Evolutionary conservation across 2,888 invertebrate genomes (phyloP), one percentile per base, ranked within the genome.

Genomic region (Caenorhabditis imperialis): DNA sequence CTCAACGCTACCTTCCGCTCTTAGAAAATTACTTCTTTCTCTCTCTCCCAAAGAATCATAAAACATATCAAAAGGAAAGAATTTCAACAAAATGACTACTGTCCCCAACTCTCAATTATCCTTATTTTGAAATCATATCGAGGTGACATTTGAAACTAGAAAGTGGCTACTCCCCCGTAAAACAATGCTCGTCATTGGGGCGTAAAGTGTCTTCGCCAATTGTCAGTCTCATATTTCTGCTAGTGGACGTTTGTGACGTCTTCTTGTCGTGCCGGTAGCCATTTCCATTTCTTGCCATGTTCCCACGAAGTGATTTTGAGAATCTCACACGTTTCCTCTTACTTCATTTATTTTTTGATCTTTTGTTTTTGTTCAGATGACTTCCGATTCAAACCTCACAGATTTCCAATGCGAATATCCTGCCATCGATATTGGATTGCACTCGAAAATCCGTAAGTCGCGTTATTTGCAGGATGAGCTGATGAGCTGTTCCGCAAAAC

Each of bases 371-470:
- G 22, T 33, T 25, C 23, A 67, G 51, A 72, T 72, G 72, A 72
- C 30, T 47, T 23, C 20, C 25, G 60, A 73, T 48, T 35, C 54
- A 7, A 75, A 75, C 37, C 22, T 63, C 7, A 69, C 74, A 40
- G 74, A 75, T 23, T 51, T 58, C 14, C 57, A 63, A 50, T 75
- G 74, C 54, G 74, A 75, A 20, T 75, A 75, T 20, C 74, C 74
- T 8, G 45, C 69, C 4, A 51, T 75, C 25, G 69, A 69, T 18
- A 57, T 75, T 5, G 47, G 30, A 8, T 4, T 58, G 7, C 35
- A 58, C 12, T 33, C 61, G 4, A 69, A 75, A 47, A 33, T 62
- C 25, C 37, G 74, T 75, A 42, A 61, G 74, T 23, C 16, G 20
- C 3, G 16, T 16, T 38, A 23, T 37, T 22, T 22, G 10, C 16